These are phyloP conservation scores for Ganaspis brasiliensis DNA, from an alignment of 2,888 invertebrate genomes.

Conservation along the genomic window DNA sequence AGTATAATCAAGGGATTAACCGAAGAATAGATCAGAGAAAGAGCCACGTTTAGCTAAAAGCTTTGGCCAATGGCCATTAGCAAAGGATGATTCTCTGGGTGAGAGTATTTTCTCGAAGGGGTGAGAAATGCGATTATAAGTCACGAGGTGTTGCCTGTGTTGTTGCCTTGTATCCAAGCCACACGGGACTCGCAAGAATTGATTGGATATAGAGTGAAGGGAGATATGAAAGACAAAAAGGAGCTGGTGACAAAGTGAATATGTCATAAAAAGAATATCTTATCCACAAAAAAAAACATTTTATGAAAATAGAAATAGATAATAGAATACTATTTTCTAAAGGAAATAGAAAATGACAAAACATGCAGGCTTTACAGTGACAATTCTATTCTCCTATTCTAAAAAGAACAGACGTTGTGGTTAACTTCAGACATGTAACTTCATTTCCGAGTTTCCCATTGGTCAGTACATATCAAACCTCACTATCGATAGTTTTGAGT, in stretches of 20 bases:
- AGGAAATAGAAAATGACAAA: too few species aligned
- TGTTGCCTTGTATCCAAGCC: slow-evolving; percentile 65
- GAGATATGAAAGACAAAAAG: slow-evolving; percentile 76
- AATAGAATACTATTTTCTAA: too few species aligned
- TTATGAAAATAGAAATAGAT: too few species aligned
- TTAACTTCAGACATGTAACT: too few species aligned
- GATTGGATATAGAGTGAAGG: slow-evolving; percentile 75
- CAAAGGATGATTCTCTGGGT: slow-evolving; percentile 73
- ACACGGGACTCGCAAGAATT: slow-evolving; percentile 70
- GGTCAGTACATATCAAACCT: too few species aligned
- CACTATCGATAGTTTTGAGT: too few species aligned
- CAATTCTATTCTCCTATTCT: too few species aligned
- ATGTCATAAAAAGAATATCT: background rate
- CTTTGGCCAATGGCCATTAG: slow-evolving; percentile 79
- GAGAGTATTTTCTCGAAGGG: slow-evolving; percentile 60
- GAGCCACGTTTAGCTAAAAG: slow-evolving; percentile 79
- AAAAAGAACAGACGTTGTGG: too few species aligned
- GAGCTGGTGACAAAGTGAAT: slow-evolving; percentile 27
- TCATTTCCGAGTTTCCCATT: too few species aligned
- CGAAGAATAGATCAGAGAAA: slow-evolving; percentile 79
- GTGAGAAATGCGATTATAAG: slow-evolving; percentile 80
- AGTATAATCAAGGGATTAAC: slow-evolving; percentile 81
- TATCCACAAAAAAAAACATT: too few species aligned
- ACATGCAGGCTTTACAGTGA: too few species aligned
- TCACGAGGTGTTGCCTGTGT: slow-evolving; percentile 77